Evolutionary conservation across 2,797 vertebrate genomes (phyloP).

Genomic region (Coccyzus lansbergi): DNA sequence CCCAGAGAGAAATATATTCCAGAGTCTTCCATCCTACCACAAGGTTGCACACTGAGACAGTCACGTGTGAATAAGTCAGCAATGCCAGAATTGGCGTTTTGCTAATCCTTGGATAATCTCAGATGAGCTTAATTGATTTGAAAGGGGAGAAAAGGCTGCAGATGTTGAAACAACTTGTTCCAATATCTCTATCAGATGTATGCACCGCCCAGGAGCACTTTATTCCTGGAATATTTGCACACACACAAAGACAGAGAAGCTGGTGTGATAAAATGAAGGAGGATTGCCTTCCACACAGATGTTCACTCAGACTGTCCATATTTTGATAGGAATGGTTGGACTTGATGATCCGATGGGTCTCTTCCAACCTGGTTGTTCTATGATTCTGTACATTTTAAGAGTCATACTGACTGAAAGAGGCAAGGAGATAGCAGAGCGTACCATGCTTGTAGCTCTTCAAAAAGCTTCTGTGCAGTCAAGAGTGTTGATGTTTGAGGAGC

Average conservation of each 20-base stretch:
- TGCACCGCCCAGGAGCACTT: neutral
- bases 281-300: neutral
- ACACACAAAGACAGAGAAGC: neutral
- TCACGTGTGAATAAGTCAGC: neutral
- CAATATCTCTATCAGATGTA: neutral
- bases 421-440: neutral
- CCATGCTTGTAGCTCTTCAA: neutral
- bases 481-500: neutral
- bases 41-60: neutral
- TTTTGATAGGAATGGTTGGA: too few relatives aligned
- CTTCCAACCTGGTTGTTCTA: too few relatives aligned
- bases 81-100: neutral
- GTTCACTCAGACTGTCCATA: neutral
- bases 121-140: neutral
- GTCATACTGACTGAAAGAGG: rapidly evolving
- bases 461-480: neutral
- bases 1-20: slow-evolving; percentile 27
- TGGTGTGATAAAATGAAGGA: neutral
- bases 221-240: neutral
- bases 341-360: too few relatives aligned
- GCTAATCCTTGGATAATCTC: neutral
- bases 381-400: neutral
- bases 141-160: neutral
- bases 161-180: neutral
- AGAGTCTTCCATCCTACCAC: neutral